phyloP scores from a whole-genome alignment of 2,113 vertebrate genomes.

The Lipophrys pholis region DNA sequence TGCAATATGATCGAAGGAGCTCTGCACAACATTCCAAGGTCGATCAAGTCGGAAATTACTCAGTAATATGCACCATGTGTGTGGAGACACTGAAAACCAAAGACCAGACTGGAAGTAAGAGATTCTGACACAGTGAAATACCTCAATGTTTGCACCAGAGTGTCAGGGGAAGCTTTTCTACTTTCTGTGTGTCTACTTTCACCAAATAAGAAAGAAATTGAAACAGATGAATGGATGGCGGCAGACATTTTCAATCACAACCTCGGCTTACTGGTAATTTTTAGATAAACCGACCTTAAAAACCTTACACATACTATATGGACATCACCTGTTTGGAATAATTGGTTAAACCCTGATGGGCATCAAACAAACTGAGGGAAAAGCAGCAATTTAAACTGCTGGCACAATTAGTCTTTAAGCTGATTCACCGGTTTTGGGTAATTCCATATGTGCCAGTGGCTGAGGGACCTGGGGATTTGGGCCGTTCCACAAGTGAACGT shows the following conservation, averaged over 20 bases:
- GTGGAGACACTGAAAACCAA: slow-evolving; percentile 18
- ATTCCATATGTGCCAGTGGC: slow-evolving; percentile 46
- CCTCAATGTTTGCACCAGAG: slow-evolving; percentile 19
- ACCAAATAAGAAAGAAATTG: slow-evolving; percentile 22
- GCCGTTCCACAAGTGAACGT: slow-evolving; percentile 58
- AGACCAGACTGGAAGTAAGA: slow-evolving; percentile 27
- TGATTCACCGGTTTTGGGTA: slow-evolving; percentile 51
- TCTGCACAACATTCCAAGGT: slow-evolving; percentile 22
- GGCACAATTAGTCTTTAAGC: slow-evolving; percentile 34
- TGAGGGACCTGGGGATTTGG: slow-evolving; percentile 55
- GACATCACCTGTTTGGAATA: neutral
- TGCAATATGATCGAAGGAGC: slow-evolving; percentile 19
- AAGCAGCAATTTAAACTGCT: neutral
- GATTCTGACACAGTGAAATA: slow-evolving; percentile 31
- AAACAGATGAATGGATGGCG: slow-evolving; percentile 21
- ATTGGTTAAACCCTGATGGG: slow-evolving; percentile 10
- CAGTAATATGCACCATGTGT: slow-evolving; percentile 58
- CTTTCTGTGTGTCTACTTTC: slow-evolving; percentile 7
- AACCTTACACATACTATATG: neutral
- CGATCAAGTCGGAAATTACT: slow-evolving; percentile 50
- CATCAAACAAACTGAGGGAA: slow-evolving; percentile 19
- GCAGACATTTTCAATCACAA: slow-evolving; percentile 1
- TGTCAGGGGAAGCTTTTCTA: slow-evolving; percentile 9
- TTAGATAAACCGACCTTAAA: slow-evolving; percentile 6
- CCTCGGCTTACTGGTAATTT: neutral